phyloP scores from a whole-genome alignment of 2,113 vertebrate species.

The Nansenia antarctica region DNA sequence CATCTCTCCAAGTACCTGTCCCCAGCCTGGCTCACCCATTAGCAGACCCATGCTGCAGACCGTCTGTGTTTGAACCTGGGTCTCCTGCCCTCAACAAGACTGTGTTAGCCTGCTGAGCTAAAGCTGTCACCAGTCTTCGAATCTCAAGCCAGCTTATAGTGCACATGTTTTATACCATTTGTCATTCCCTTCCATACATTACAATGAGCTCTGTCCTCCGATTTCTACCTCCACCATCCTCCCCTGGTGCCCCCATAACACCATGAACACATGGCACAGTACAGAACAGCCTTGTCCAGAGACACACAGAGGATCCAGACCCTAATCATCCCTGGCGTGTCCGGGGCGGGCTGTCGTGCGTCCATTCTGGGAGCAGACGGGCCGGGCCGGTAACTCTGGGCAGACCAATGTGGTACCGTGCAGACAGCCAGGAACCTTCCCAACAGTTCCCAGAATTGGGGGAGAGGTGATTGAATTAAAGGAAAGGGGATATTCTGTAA shows the following conservation, averaged over 20 bases:
- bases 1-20: too few species aligned
- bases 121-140: too few species aligned
- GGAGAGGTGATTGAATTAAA: constrained; percentile 7
- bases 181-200: too few species aligned
- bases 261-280: not conserved
- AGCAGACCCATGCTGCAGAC: too few species aligned
- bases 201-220: too few species aligned
- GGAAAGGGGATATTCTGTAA: constrained; percentile 4
- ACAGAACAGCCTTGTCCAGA: not conserved
- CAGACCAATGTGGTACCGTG: not conserved
- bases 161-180: too few species aligned
- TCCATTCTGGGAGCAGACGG: not conserved
- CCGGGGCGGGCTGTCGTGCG: not conserved
- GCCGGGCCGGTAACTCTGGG: not conserved
- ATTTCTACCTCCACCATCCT: too few species aligned
- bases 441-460: constrained; percentile 1
- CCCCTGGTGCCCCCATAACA: not conserved
- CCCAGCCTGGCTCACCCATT: too few species aligned
- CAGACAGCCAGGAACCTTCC: constrained; percentile 1
- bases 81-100: too few species aligned
- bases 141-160: too few species aligned
- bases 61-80: too few species aligned
- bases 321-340: not conserved
- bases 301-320: not conserved
- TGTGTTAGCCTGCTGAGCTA: too few species aligned